Evolutionary conservation across 2,888 invertebrate species (phyloP).

Genomic region (Meteorus cinctellus): DNA sequence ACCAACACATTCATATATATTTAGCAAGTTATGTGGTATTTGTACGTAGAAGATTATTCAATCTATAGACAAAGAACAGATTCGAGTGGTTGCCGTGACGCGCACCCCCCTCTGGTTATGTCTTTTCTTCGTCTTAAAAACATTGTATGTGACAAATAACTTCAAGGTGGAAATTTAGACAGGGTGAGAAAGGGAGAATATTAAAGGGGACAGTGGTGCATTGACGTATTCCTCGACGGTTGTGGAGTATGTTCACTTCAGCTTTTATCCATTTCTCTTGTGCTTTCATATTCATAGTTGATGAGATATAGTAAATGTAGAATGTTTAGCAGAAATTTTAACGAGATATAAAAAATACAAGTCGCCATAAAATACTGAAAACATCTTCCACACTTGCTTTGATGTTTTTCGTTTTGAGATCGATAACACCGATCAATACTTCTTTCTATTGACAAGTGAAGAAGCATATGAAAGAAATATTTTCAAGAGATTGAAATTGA

Average conservation of each 20-base stretch:
- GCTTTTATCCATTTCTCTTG: slow-evolving; percentile 46
- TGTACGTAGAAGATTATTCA: slow-evolving; percentile 60
- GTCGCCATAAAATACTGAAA: too few relatives aligned
- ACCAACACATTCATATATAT: not conserved
- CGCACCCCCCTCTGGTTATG: slow-evolving; percentile 17
- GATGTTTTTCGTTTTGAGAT: too few relatives aligned
- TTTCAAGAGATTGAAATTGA: too few relatives aligned
- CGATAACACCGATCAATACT: too few relatives aligned
- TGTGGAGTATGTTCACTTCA: slow-evolving; percentile 50
- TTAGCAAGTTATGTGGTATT: slow-evolving; percentile 49
- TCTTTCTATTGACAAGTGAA: too few relatives aligned
- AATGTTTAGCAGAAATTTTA: too few relatives aligned
- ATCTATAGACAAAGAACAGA: slow-evolving; percentile 59
- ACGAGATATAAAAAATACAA: too few relatives aligned
- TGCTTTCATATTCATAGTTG: not conserved
- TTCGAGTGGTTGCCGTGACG: slow-evolving; percentile 41
- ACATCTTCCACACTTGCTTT: too few relatives aligned
- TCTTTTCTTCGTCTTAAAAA: slow-evolving; percentile 9
- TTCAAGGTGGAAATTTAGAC: not conserved
- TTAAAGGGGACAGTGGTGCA: not conserved
- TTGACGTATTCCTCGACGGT: not conserved
- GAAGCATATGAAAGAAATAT: too few relatives aligned
- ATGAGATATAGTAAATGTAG: too few relatives aligned
- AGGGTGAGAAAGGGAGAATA: not conserved
- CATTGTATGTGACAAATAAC: slow-evolving; percentile 11